Evolutionary conservation across 2,113 vertebrate genomes (phyloP).

Genomic region (Amblyopsis rosae): DNA sequence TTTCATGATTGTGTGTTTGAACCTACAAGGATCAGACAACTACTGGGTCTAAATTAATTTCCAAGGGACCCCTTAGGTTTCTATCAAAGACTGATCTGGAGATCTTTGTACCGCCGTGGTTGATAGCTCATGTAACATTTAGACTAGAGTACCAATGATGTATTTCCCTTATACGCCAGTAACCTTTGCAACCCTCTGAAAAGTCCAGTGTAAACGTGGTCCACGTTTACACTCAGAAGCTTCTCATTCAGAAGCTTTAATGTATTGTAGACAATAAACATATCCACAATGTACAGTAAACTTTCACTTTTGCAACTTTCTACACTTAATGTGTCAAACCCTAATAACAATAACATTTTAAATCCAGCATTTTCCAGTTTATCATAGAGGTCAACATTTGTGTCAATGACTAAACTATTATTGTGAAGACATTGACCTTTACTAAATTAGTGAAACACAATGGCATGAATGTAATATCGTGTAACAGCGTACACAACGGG

Average conservation of each 20-base stretch:
- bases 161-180: conserved; percentile 16
- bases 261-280: background rate
- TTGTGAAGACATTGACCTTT: too few relatives aligned
- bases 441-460: too few relatives aligned
- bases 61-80: conserved; percentile 56
- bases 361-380: conserved; percentile 8
- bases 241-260: conserved; percentile 37
- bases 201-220: conserved; percentile 35
- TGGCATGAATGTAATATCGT: too few relatives aligned
- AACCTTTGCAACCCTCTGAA: conserved; percentile 41
- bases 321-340: conserved; percentile 27
- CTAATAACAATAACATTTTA: conserved; percentile 23
- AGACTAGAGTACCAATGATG: conserved; percentile 13
- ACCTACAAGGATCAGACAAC: conserved; percentile 47
- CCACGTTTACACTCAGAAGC: conserved; percentile 36
- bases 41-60: conserved; percentile 71
- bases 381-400: conserved; percentile 7
- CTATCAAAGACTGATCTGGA: conserved; percentile 52
- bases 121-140: conserved; percentile 21
- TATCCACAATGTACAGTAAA: background rate
- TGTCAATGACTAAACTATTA: too few relatives aligned
- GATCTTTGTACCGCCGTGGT: conserved; percentile 35
- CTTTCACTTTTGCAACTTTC: background rate
- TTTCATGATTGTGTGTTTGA: conserved; percentile 61
- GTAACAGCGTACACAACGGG: too few relatives aligned